A percentile compares a stretch with the other conserved stretches of the same genome.
phyloP scores from a whole-genome alignment of 2,888 invertebrate genomes.

The Synergus itoensis region DNA sequence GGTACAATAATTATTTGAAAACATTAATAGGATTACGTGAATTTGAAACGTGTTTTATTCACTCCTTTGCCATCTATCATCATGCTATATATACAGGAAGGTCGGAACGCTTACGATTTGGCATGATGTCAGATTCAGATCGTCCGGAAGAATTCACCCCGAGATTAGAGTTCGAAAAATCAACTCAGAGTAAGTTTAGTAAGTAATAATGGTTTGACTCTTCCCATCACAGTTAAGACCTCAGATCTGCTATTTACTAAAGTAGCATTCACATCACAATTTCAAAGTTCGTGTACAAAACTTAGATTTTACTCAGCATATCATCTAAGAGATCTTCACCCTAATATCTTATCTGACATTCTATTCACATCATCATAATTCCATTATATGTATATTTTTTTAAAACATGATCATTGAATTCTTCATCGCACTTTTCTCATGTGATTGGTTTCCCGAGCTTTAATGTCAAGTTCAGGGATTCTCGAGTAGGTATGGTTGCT shows the following conservation, averaged over 20 bases:
- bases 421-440: background rate
- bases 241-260: conserved; percentile 6
- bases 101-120: conserved; percentile 22
- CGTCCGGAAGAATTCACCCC: conserved; percentile 19
- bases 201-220: conserved; percentile 11
- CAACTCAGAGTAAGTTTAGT: conserved; percentile 23
- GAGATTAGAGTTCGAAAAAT: conserved; percentile 22
- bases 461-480: background rate
- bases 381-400: background rate
- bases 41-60: conserved; percentile 5
- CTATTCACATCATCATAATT: background rate
- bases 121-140: conserved; percentile 28
- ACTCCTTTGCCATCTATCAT: conserved; percentile 18
- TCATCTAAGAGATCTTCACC: background rate
- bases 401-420: background rate
- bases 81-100: background rate
- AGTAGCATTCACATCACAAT: background rate
- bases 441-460: background rate
- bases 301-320: background rate
- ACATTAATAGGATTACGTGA: background rate
- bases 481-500: background rate
- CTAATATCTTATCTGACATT: background rate
- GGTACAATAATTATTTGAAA: background rate
- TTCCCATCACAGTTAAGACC: background rate
- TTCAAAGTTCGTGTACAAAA: background rate